Percentiles rank a stretch among this genome's conserved stretches.
Conservation (phyloP, 2,113 vertebrate species). For the Trichomycterus rosablanca region DNA sequence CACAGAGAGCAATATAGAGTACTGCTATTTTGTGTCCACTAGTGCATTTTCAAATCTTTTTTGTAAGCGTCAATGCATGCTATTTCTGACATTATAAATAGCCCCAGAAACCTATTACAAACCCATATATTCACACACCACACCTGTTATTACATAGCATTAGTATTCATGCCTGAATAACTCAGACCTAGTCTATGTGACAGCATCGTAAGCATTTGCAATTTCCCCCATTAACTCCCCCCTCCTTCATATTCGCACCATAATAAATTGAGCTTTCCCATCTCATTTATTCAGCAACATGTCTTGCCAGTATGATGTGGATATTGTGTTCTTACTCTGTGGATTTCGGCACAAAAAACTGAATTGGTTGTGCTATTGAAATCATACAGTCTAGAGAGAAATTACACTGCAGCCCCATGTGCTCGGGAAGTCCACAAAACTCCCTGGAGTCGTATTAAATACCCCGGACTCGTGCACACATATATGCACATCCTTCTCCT, state of each 20-base stretch:
- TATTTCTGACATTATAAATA: no score
- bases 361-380: not conserved
- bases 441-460: not conserved
- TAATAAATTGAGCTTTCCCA: conserved; percentile 10
- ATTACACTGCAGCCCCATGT: not conserved
- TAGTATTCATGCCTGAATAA: no score
- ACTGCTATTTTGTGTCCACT: no score
- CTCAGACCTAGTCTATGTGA: no score
- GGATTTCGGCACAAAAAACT: conserved; percentile 16
- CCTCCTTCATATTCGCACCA: conserved; percentile 20
- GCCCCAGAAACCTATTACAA: no score
- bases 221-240: conserved; percentile 10
- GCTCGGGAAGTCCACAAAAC: not conserved
- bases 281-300: conserved; percentile 22
- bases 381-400: not conserved
- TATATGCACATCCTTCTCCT: not conserved
- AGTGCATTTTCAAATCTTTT: no score
- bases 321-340: not conserved
- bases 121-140: no score
- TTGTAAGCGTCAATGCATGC: no score
- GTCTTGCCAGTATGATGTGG: not conserved
- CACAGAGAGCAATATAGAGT: no score
- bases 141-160: no score
- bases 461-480: not conserved
- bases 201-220: not conserved